A percentile compares a stretch with the other conserved stretches of the same genome.
These are phyloP conservation scores for Eucriotettix oculatus DNA, from an alignment of 2,888 invertebrate species.

Conservation along the genomic window DNA sequence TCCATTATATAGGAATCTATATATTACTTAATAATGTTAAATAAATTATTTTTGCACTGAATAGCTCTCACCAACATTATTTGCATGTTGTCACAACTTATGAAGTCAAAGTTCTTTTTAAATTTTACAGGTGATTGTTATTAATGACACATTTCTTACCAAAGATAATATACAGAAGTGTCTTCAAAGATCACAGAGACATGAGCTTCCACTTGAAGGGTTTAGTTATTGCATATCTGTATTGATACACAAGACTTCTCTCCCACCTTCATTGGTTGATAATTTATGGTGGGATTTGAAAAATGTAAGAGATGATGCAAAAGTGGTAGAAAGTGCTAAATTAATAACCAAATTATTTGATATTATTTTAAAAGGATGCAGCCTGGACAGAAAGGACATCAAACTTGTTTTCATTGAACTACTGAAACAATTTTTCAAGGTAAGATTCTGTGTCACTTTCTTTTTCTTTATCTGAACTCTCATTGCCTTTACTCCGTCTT, in stretches of 20 bases:
- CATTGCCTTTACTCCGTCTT: too few species aligned
- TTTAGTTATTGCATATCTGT: slow-evolving; percentile 35
- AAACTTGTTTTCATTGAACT: neutral
- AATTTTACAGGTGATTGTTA: too few species aligned
- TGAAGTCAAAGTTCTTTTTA: too few species aligned
- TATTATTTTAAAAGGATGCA: slow-evolving; percentile 32
- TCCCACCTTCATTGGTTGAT: slow-evolving; percentile 29
- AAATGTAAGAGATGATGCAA: neutral
- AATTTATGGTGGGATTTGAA: slow-evolving; percentile 21
- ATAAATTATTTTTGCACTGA: too few species aligned
- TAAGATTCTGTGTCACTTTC: neutral
- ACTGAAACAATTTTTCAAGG: slow-evolving; percentile 8
- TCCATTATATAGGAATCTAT: too few species aligned
- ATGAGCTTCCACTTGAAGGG: slow-evolving; percentile 36
- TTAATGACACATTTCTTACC: too few species aligned
- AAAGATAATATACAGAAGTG: slow-evolving; percentile 22
- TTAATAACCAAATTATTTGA: slow-evolving; percentile 30
- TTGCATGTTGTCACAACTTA: too few species aligned
- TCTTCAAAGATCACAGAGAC: slow-evolving; percentile 24
- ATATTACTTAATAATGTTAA: too few species aligned
- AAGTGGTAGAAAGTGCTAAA: slow-evolving; percentile 12
- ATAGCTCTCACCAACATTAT: too few species aligned
- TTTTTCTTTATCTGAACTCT: too few species aligned
- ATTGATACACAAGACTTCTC: slow-evolving; percentile 31
- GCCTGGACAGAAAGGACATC: slow-evolving; percentile 6